A percentile compares a stretch with the other conserved stretches of the same genome.
These are phyloP conservation scores for Corythornis cristatus DNA, from an alignment of 2,113 vertebrate species.

Conservation along the genomic window DNA sequence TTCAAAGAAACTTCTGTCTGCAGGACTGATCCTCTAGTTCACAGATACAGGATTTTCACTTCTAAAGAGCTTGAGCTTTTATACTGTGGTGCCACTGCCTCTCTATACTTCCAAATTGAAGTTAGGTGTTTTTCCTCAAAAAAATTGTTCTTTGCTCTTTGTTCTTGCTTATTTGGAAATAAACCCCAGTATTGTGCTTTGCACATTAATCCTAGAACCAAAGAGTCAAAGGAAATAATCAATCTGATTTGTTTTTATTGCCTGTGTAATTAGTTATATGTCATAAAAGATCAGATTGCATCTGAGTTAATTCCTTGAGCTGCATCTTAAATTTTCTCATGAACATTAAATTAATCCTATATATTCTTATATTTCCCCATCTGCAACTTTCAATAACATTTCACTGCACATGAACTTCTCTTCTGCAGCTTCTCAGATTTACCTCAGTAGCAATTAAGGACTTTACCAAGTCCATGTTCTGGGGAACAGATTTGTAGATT, in stretches of 20 bases:
- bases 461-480: not conserved
- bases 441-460: not conserved
- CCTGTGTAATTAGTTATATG: constrained; percentile 55
- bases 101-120: not conserved
- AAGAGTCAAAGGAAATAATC: constrained; percentile 39
- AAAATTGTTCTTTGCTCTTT: not conserved
- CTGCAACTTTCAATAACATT: not conserved
- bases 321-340: constrained; percentile 50
- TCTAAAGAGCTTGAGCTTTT: not conserved
- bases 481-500: not conserved
- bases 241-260: constrained; percentile 56
- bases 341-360: constrained; percentile 47
- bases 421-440: not conserved
- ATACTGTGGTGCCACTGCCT: not conserved
- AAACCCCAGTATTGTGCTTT: not conserved
- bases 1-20: not conserved
- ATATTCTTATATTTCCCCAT: not conserved
- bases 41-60: not conserved
- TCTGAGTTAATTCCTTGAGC: constrained; percentile 48
- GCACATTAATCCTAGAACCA: not conserved
- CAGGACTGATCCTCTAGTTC: not conserved
- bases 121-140: not conserved
- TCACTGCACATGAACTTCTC: not conserved
- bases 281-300: constrained; percentile 58
- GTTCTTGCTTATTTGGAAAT: not conserved